Percentiles rank a stretch among this genome's conserved stretches.
Conservation (phyloP, 2,797 vertebrate genomes). For the Chrosomus eos region DNA sequence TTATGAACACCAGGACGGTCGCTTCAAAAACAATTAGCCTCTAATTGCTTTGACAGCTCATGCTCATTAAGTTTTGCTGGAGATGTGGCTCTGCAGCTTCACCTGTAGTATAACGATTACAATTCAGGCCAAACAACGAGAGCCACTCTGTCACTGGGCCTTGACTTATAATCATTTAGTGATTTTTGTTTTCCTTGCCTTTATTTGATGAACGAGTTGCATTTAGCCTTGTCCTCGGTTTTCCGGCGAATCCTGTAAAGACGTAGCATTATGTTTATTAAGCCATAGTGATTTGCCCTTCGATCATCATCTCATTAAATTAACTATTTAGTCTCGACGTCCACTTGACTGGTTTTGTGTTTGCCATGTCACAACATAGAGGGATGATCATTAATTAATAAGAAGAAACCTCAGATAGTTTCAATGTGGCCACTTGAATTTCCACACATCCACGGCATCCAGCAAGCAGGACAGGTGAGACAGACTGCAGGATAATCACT, state of each 20-base stretch:
- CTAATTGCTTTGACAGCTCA: conserved; percentile 36
- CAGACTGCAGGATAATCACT: conserved; percentile 55
- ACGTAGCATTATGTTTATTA: conserved; percentile 42
- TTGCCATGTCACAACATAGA: background rate
- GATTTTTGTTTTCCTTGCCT: background rate
- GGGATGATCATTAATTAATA: conserved; percentile 56
- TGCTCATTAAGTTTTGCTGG: background rate
- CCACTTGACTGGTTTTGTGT: conserved; percentile 35
- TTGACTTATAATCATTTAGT: conserved; percentile 48
- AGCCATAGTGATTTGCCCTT: conserved; percentile 42
- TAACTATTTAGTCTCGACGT: conserved; percentile 28
- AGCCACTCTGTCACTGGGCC: background rate
- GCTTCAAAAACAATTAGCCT: conserved; percentile 31
- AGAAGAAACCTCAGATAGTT: conserved; percentile 28
- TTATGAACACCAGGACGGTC: background rate
- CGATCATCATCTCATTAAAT: conserved; percentile 27
- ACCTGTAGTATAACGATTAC: background rate
- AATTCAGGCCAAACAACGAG: conserved; percentile 8
- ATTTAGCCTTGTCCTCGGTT: conserved; percentile 35
- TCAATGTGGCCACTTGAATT: conserved; percentile 1
- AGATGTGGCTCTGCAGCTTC: conserved; percentile 18
- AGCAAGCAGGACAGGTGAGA: conserved; percentile 48
- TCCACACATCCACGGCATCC: conserved; percentile 45
- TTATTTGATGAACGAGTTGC: conserved; percentile 43
- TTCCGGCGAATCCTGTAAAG: conserved; percentile 7